Percentiles rank a stretch among this genome's conserved stretches.
These are phyloP conservation scores for Cephus runcator DNA, from an alignment of 2,888 invertebrate species.

Conservation along the genomic window DNA sequence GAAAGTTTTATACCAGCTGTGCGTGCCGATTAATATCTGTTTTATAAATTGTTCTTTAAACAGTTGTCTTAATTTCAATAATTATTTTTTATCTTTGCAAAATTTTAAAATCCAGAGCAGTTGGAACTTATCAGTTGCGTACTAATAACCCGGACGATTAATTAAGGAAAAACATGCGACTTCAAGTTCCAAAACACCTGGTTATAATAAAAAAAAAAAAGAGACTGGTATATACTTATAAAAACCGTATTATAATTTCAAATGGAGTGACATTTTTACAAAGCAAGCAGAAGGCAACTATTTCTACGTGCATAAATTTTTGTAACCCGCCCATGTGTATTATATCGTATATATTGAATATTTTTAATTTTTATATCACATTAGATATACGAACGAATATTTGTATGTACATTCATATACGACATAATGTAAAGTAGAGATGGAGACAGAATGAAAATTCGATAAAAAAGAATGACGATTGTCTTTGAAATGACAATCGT, in stretches of 20 bases:
- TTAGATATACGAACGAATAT: conserved; percentile 39
- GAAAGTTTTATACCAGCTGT: not conserved
- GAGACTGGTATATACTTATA: not conserved
- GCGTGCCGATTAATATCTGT: not conserved
- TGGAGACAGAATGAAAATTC: not conserved
- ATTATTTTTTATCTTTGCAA: not conserved
- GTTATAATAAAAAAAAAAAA: not conserved
- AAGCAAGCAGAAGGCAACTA: conserved; percentile 4
- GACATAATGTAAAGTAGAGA: not conserved
- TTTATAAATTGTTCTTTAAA: not conserved
- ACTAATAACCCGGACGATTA: not conserved
- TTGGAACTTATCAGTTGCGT: not conserved
- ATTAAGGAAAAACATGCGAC: not conserved
- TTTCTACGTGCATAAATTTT: not conserved
- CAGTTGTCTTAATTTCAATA: not conserved
- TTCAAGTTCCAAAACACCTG: not conserved
- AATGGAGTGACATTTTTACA: not conserved
- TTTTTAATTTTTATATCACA: conserved; percentile 50
- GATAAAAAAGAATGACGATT: conserved; percentile 26
- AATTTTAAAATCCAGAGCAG: not conserved
- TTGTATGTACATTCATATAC: conserved; percentile 59
- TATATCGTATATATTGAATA: conserved; percentile 44
- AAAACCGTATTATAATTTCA: not conserved
- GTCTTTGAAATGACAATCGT: not conserved
- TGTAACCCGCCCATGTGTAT: conserved; percentile 29